A percentile compares a stretch with the other conserved stretches of the same genome.
Conservation (phyloP, 2,888 invertebrate genomes). For the Gastracanthus pulcherrimus region DNA sequence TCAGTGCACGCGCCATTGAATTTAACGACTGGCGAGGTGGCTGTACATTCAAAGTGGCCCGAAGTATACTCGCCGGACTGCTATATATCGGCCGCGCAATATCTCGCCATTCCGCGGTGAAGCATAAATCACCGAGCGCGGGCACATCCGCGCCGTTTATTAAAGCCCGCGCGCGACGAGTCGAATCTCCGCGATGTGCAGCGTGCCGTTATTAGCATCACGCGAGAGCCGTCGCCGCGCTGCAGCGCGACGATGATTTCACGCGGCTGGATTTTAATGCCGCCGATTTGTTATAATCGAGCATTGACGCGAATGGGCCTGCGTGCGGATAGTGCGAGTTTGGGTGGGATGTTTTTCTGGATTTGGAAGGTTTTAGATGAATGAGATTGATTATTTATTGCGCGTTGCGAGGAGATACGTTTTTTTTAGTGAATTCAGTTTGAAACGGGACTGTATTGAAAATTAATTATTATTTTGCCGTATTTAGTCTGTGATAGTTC, state of each 20-base stretch:
- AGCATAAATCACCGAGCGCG: conserved; percentile 67
- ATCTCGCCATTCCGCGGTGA: conserved; percentile 62
- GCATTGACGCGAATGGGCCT: neutral
- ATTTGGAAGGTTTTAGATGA: too few species aligned
- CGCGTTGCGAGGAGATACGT: too few species aligned
- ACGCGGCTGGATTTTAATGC: conserved; percentile 30
- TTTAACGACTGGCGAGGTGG: conserved; percentile 67
- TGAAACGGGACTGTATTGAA: too few species aligned
- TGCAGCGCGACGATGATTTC: conserved; percentile 30
- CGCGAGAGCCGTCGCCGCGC: neutral
- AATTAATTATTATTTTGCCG: too few species aligned
- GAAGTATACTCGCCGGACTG: conserved; percentile 59
- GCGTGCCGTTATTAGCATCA: conserved; percentile 35
- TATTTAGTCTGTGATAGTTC: too few species aligned
- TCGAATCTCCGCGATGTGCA: conserved; percentile 64
- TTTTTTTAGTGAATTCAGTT: too few species aligned
- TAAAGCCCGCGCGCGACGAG: conserved; percentile 67
- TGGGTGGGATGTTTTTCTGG: too few species aligned
- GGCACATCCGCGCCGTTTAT: conserved; percentile 65
- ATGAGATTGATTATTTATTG: too few species aligned
- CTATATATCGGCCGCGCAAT: conserved; percentile 55
- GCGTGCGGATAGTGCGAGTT: neutral
- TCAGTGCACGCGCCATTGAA: conserved; percentile 61
- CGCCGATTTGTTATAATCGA: neutral
- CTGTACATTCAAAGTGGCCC: conserved; percentile 58